phyloP scores from a whole-genome alignment of 2,797 vertebrate genomes.

The Vultur gryphus region DNA sequence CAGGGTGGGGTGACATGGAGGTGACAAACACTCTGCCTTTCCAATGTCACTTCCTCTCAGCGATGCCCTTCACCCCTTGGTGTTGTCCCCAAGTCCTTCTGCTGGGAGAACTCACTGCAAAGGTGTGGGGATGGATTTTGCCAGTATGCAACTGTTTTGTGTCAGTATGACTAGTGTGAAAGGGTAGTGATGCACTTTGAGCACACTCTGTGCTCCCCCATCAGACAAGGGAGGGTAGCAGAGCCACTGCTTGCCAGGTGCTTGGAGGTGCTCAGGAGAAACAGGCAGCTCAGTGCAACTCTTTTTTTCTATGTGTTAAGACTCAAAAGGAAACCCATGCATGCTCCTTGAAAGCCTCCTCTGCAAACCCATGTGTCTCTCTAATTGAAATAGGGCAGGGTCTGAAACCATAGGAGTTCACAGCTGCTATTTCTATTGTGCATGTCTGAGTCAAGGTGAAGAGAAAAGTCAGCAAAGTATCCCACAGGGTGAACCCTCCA shows the following conservation, averaged over 20 bases:
- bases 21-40: background rate
- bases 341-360: slow-evolving; percentile 25
- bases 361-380: background rate
- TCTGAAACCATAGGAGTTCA: slow-evolving; percentile 44
- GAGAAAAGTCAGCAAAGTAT: slow-evolving; percentile 50
- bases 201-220: background rate
- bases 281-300: background rate
- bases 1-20: background rate
- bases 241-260: background rate
- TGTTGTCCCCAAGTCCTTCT: background rate
- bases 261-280: background rate
- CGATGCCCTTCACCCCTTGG: background rate
- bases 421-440: slow-evolving; percentile 51
- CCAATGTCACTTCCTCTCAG: background rate
- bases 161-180: background rate
- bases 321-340: background rate
- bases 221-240: background rate
- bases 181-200: background rate
- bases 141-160: accelerated
- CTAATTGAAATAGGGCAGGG: slow-evolving; percentile 60
- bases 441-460: slow-evolving; percentile 50
- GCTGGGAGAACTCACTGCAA: background rate
- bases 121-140: background rate
- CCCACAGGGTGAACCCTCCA: slow-evolving; percentile 51
- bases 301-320: background rate